phyloP scores from a whole-genome alignment of 2,113 vertebrate species.

The Dipodomys merriami region DNA sequence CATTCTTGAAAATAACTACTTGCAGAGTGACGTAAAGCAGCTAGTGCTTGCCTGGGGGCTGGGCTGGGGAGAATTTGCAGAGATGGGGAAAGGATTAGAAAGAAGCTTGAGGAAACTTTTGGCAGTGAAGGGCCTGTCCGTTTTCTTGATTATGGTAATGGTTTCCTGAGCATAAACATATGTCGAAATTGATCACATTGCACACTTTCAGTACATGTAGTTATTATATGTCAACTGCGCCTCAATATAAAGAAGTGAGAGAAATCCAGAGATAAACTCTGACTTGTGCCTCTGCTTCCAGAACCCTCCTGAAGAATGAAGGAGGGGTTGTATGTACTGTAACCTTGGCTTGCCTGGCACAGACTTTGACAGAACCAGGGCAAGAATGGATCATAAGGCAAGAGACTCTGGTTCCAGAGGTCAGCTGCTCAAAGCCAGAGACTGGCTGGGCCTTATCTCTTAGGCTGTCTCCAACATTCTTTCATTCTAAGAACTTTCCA shows the following conservation, averaged over 20 bases:
- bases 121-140: not conserved
- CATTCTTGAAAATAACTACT: conserved; percentile 38
- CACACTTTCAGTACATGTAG: not conserved
- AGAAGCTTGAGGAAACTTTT: not conserved
- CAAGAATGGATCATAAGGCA: not conserved
- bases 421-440: conserved; percentile 1
- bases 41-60: not conserved
- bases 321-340: not conserved
- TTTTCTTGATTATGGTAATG: conserved; percentile 43
- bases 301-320: accelerated
- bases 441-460: conserved; percentile 58
- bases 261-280: conserved; percentile 11
- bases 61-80: not conserved
- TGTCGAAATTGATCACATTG: conserved; percentile 6
- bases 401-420: not conserved
- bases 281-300: conserved; percentile 27
- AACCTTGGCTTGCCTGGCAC: not conserved
- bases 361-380: not conserved
- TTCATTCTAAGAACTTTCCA: conserved; percentile 59
- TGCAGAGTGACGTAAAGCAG: not conserved
- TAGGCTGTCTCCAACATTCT: conserved; percentile 64
- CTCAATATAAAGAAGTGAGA: not conserved
- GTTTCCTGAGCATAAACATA: conserved; percentile 38
- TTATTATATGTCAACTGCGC: not conserved
- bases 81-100: not conserved